These are phyloP conservation scores for Alloplasta piceator DNA, from an alignment of 2,888 invertebrate species.

Conservation along the genomic window DNA sequence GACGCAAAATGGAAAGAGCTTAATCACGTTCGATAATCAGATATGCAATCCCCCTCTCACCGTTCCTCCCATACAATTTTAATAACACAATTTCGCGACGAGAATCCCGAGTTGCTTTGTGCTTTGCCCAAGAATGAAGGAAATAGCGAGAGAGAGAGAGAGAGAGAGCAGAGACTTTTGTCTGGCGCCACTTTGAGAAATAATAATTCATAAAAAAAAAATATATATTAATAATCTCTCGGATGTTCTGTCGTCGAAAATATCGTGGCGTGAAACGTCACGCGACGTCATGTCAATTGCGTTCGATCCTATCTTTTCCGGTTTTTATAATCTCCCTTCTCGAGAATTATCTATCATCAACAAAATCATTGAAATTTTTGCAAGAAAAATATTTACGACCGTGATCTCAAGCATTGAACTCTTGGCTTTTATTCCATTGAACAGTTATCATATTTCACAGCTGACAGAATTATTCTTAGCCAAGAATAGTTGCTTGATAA, in stretches of 20 bases:
- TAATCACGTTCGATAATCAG: conserved; percentile 48
- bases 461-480: no score
- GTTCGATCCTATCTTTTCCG: neutral
- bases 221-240: neutral
- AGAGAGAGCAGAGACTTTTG: neutral
- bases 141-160: neutral
- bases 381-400: conserved; percentile 5
- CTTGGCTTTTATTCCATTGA: neutral
- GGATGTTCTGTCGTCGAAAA: neutral
- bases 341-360: neutral
- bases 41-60: conserved; percentile 39
- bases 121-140: neutral
- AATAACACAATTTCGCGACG: neutral
- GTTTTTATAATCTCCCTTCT: neutral
- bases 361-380: conserved; percentile 25
- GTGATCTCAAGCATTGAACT: conserved; percentile 17
- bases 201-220: neutral
- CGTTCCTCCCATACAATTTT: neutral
- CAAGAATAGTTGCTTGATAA: no score
- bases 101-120: conserved; percentile 1
- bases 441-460: neutral
- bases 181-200: conserved; percentile 1
- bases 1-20: conserved; percentile 17
- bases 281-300: neutral
- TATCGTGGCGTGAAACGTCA: neutral